A percentile compares a stretch with the other conserved stretches of the same genome.
These are phyloP conservation scores for Bothrops jararaca DNA, from an alignment of 2,113 vertebrate species.

Conservation along the genomic window DNA sequence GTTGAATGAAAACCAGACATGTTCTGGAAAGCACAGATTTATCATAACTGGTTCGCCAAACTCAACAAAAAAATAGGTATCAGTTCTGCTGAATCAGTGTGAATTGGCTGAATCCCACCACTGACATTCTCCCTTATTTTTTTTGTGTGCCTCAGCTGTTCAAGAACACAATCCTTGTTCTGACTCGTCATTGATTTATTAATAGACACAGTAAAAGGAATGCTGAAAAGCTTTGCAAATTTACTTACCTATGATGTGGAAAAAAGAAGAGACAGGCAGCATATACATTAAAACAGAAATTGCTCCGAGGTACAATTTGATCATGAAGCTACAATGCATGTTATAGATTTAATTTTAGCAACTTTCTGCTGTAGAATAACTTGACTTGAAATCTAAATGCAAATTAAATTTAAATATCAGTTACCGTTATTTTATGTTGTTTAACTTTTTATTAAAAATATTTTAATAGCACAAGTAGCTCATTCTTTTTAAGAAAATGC, in stretches of 20 bases:
- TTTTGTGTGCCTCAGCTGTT: neutral
- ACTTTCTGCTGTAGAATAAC: conserved; percentile 61
- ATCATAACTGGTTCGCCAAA: no score
- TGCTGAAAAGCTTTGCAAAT: conserved; percentile 51
- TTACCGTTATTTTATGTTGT: conserved; percentile 45
- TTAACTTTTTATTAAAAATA: neutral
- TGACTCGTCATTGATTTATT: conserved; percentile 52
- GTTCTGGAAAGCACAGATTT: no score
- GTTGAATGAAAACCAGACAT: no score
- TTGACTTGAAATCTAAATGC: conserved; percentile 57
- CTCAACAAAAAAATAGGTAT: no score
- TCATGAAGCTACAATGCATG: conserved; percentile 58
- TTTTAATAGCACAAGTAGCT: conserved; percentile 16
- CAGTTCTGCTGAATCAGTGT: no score
- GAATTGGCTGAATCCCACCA: no score
- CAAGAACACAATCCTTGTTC: conserved; percentile 36
- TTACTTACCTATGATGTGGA: conserved; percentile 54
- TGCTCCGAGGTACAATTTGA: conserved; percentile 64
- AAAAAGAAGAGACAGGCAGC: conserved; percentile 47
- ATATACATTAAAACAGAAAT: conserved; percentile 57
- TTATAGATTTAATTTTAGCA: conserved; percentile 68
- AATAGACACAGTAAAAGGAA: conserved; percentile 47
- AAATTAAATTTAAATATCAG: conserved; percentile 65
- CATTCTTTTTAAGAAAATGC: neutral
- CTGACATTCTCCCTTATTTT: neutral